phyloP scores from a whole-genome alignment of 2,888 invertebrate genomes.

The Philhelius pedissequus region DNA sequence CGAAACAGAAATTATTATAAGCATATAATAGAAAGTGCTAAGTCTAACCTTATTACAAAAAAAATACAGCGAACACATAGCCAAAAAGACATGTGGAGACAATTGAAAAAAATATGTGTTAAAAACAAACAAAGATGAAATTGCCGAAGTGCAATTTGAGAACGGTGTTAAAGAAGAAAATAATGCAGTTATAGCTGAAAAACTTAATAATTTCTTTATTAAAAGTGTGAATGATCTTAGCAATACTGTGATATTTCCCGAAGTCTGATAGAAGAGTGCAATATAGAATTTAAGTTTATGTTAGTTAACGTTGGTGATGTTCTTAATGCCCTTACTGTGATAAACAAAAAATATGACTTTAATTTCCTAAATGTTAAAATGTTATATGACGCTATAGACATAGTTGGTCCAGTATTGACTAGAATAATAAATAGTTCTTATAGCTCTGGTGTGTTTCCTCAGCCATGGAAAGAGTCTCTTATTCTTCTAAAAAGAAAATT shows the following conservation, averaged over 20 bases:
- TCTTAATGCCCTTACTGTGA: background rate
- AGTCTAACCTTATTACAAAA: too few species aligned
- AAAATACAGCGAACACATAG: too few species aligned
- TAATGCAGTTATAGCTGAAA: too few species aligned
- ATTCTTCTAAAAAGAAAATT: background rate
- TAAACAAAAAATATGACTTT: background rate
- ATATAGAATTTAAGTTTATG: background rate
- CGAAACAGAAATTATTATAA: too few species aligned
- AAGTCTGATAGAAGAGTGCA: background rate
- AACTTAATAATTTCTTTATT: background rate
- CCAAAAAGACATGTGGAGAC: too few species aligned
- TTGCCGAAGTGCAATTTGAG: too few species aligned
- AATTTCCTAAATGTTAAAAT: background rate
- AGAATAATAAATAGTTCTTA: background rate
- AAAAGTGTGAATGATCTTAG: background rate
- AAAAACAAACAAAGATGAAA: too few species aligned
- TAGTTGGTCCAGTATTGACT: background rate
- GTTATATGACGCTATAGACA: background rate
- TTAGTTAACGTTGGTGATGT: background rate
- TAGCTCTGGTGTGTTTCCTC: too few species aligned
- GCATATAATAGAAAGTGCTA: too few species aligned
- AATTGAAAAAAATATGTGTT: too few species aligned
- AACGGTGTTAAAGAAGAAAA: too few species aligned
- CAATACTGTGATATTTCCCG: background rate
- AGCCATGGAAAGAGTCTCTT: background rate